These are phyloP conservation scores for Beroe ovata DNA, from an alignment of 37 sponge, comb jelly and placozoan species.

Conservation along the genomic window DNA sequence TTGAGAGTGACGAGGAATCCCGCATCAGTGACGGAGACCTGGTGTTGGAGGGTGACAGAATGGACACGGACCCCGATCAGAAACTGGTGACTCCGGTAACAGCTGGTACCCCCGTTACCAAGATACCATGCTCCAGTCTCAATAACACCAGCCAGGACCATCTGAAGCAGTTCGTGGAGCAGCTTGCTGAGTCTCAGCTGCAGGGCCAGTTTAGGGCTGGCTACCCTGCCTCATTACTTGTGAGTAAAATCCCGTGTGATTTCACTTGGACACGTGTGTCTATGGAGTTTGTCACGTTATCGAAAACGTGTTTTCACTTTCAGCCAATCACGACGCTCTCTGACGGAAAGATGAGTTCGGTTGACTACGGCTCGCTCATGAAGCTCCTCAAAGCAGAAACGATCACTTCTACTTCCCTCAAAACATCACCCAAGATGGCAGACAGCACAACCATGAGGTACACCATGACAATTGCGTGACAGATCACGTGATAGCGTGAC, in stretches of 20 bases:
- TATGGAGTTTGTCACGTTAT: no score
- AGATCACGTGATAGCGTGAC: no score
- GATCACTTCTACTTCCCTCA: slow-evolving; percentile 8
- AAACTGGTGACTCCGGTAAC: neutral
- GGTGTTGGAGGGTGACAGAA: neutral
- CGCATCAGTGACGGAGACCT: slow-evolving; percentile 39
- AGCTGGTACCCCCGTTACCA: neutral
- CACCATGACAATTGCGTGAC: no score
- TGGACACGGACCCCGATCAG: slow-evolving; percentile 1
- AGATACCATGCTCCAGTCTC: neutral
- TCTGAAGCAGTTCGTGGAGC: slow-evolving; percentile 58
- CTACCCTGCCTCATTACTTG: slow-evolving; percentile 46
- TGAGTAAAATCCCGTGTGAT: neutral
- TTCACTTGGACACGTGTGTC: no score
- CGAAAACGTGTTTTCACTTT: no score
- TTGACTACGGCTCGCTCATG: slow-evolving; percentile 41
- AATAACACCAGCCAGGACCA: slow-evolving; percentile 37
- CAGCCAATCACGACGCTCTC: slow-evolving; percentile 40
- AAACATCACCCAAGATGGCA: slow-evolving; percentile 63
- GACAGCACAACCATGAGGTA: slow-evolving; percentile 65
- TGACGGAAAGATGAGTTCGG: neutral
- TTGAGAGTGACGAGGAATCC: slow-evolving; percentile 59
- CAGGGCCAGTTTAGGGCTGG: slow-evolving; percentile 22
- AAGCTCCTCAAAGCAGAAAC: slow-evolving; percentile 60
- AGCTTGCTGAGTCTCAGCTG: slow-evolving; percentile 34